Percentiles rank a stretch among this genome's conserved stretches.
These are phyloP conservation scores for Eulemur rufifrons DNA, from an alignment of 2,113 vertebrate genomes.

Conservation along the genomic window DNA sequence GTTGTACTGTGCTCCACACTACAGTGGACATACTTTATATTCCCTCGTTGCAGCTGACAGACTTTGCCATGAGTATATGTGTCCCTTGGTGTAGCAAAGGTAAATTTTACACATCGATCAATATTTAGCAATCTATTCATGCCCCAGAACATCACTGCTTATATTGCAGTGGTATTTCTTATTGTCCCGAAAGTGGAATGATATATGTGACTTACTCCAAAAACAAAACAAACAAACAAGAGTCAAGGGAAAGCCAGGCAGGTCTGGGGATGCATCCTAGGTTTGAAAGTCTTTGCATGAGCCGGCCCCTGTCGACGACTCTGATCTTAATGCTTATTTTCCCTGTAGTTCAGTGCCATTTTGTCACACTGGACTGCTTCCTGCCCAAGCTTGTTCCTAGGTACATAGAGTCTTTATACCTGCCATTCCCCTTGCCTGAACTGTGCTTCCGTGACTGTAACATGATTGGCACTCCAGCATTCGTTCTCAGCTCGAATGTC, in stretches of 20 bases:
- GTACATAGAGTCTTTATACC: not conserved
- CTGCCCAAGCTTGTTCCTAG: not conserved
- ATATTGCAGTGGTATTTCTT: not conserved
- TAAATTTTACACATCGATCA: not conserved
- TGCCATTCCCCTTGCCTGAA: not conserved
- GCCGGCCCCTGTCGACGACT: not conserved
- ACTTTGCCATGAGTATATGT: not conserved
- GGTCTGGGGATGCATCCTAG: not conserved
- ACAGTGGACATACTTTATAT: not conserved
- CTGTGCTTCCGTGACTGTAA: not conserved
- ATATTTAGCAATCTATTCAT: not conserved
- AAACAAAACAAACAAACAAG: not conserved
- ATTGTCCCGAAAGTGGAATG: not conserved
- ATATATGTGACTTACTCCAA: not conserved
- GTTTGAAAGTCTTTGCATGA: not conserved
- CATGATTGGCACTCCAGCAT: not conserved
- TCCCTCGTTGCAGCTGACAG: not conserved
- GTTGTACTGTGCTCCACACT: fast-evolving
- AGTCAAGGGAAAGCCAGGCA: not conserved
- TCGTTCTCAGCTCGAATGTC: not conserved
- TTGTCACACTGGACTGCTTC: not conserved
- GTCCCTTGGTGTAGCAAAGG: not conserved
- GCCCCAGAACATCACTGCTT: not conserved
- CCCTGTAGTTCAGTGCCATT: not conserved
- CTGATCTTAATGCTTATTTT: not conserved